These are phyloP conservation scores for Eremobia ochroleuca DNA, from an alignment of 2,888 invertebrate species.

Conservation along the genomic window DNA sequence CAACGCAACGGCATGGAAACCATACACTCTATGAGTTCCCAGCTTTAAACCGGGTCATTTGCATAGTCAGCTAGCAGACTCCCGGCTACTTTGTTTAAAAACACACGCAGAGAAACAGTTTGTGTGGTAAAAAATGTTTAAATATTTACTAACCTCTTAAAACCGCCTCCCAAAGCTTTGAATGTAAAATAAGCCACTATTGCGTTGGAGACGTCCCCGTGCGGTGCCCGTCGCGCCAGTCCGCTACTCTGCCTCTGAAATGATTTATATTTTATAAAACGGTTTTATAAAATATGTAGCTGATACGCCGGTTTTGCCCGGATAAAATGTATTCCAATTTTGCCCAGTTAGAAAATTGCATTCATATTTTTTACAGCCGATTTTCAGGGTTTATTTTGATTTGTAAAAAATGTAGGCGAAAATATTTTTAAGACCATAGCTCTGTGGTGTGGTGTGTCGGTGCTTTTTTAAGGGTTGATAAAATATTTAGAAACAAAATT, in stretches of 20 bases:
- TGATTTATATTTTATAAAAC: constrained; percentile 61
- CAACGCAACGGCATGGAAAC: constrained; percentile 70
- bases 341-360: constrained; percentile 51
- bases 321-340: constrained; percentile 57
- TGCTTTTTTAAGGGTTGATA: constrained; percentile 4
- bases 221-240: constrained; percentile 17
- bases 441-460: not conserved
- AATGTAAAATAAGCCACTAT: constrained; percentile 77
- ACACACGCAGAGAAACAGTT: constrained; percentile 33
- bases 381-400: constrained; percentile 38
- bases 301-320: constrained; percentile 42
- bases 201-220: constrained; percentile 70
- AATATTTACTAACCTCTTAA: constrained; percentile 74
- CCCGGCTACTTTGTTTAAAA: constrained; percentile 41
- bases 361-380: constrained; percentile 47
- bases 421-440: constrained; percentile 28
- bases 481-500: constrained; percentile 4
- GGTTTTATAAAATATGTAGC: constrained; percentile 51
- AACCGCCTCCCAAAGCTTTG: constrained; percentile 74
- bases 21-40: constrained; percentile 59
- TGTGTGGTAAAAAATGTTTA: constrained; percentile 62
- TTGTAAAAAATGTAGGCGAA: constrained; percentile 32
- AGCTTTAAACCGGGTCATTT: constrained; percentile 68
- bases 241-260: constrained; percentile 38
- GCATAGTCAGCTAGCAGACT: constrained; percentile 38